Base-by-base conservation (phyloP, 2,797 vertebrate species). In the Pteropus rufus region DNA sequence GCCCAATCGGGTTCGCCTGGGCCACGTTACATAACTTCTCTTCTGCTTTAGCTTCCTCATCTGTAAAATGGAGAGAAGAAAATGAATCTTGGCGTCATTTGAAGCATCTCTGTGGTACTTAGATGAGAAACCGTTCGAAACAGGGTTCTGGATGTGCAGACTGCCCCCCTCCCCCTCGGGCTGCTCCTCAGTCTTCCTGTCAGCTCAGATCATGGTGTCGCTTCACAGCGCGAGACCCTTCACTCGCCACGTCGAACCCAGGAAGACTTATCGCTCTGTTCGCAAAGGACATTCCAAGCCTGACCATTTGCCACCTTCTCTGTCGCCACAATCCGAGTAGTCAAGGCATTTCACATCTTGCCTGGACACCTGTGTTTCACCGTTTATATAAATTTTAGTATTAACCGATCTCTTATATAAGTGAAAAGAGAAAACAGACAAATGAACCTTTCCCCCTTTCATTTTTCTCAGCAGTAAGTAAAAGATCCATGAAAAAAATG, bases 391-490 rank as follows among this genome's bases (percentile, higher is more conserved):
- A 26, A 16, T 49, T 85, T 72, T 83, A 87, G 15, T 24, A 44
- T 72, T 36, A 60, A 6, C 70, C 19, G 26, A 31, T 64, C 52
- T 52, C 24, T 29, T 54, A 54, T 5, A 41, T 23, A 72, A 34
- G 31, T 26, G 34, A 44, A 76, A 72, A 92, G 80, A 79, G 19
- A 24, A 46, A 92, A 31, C 3, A 24, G 52, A 60, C 12, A 72
- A 52, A 75, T 36, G 39, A 73, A 76, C 64, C 31, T 52, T 62
- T 49, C 21, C 29, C 9, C 14, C 0, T 54, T 91, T 75, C 54
- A 18, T 82, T 85, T 86, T 58, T 84, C 58, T 83, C 91, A 94
- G n/a, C n/a, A 92, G 41, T 92, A 72, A 84, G n/a, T 46, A 64
- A 84, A 91, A 69, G 18, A 79, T 8, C 11, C 12, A 62, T 31